Conservation (phyloP, 2,113 vertebrate genomes). For the Micronycteris hirsuta region DNA sequence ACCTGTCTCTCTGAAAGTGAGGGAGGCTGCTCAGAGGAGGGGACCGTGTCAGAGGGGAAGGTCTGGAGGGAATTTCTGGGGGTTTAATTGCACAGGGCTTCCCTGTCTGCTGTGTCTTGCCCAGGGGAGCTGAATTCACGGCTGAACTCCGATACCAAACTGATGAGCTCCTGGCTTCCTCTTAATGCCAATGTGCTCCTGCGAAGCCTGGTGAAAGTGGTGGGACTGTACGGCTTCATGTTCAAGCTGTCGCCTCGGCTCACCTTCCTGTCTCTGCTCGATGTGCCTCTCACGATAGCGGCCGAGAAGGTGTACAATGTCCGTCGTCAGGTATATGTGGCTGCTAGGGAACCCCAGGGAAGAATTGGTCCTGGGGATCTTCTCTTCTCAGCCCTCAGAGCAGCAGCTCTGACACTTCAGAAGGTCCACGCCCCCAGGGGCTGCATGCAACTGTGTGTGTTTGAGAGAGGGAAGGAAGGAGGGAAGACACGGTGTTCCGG, state of each 20-base stretch:
- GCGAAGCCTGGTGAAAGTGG: slow-evolving; percentile 81
- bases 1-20: not conserved
- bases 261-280: slow-evolving; percentile 84
- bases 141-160: slow-evolving; percentile 81
- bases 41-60: not conserved
- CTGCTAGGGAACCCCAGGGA: not conserved
- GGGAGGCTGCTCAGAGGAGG: not conserved
- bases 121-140: slow-evolving; percentile 87
- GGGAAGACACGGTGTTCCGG: not conserved
- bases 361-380: no score
- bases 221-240: slow-evolving; percentile 86
- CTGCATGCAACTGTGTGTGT: not conserved
- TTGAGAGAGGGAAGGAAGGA: not conserved
- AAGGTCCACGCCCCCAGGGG: not conserved
- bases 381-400: not conserved
- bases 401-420: not conserved
- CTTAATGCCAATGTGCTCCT: slow-evolving; percentile 86
- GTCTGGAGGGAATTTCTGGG: not conserved
- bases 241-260: slow-evolving; percentile 84
- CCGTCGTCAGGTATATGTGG: slow-evolving; percentile 79
- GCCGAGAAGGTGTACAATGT: slow-evolving; percentile 82
- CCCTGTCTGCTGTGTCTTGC: not conserved
- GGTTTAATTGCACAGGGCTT: accelerated
- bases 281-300: slow-evolving; percentile 77
- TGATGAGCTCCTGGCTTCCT: slow-evolving; percentile 83